Evolutionary conservation across 2,797 vertebrate species (phyloP).

Genomic region (Melanotaenia parkinsoni): DNA sequence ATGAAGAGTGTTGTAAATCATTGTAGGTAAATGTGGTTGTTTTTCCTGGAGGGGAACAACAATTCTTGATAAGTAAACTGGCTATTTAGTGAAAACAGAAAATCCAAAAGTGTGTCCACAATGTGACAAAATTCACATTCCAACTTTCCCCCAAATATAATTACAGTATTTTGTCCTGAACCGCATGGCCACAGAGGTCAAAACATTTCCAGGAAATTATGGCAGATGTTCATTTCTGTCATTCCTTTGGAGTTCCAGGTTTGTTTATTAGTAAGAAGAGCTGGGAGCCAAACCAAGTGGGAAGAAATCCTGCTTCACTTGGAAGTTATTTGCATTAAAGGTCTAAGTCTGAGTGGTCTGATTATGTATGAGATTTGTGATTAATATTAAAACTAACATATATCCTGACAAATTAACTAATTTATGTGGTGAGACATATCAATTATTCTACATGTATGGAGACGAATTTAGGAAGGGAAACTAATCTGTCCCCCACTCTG

Average conservation of each 20-base stretch:
- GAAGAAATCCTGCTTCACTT: not conserved
- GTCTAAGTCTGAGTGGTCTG: no score
- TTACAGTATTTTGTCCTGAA: conserved; percentile 37
- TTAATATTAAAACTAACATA: not conserved
- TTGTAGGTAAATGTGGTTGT: conserved; percentile 7
- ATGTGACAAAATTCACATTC: conserved; percentile 54
- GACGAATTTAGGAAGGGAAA: not conserved
- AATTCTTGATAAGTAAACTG: conserved; percentile 14
- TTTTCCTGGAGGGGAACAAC: not conserved
- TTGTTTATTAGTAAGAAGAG: not conserved
- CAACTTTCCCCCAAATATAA: conserved; percentile 39
- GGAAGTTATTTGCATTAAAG: no score
- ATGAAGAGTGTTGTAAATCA: not conserved
- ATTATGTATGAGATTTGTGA: not conserved
- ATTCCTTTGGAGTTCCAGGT: conserved; percentile 21
- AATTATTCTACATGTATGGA: not conserved
- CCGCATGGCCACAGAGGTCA: conserved; percentile 30
- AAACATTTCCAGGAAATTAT: conserved; percentile 26
- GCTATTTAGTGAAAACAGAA: conserved; percentile 20
- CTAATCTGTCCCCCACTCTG: not conserved
- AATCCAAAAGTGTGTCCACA: conserved; percentile 16
- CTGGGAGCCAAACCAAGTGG: not conserved
- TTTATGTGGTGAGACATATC: not conserved
- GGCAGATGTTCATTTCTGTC: conserved; percentile 22
- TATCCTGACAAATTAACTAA: not conserved